Conservation (phyloP, 1,140 invertebrate species). For the Drosophila sproati region DNA sequence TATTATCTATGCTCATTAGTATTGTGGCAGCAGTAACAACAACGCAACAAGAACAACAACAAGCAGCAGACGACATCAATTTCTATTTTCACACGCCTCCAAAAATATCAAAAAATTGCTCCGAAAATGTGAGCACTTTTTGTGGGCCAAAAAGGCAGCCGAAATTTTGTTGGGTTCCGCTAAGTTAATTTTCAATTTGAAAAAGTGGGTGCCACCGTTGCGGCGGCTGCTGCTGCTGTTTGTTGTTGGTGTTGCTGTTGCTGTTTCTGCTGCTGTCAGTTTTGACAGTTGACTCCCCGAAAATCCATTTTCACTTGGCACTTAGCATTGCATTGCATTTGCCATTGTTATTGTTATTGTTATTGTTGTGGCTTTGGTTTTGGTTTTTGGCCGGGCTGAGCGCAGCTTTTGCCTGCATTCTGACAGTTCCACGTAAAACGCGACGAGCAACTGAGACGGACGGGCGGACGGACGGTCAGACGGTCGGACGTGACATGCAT, state of each 20-base stretch:
- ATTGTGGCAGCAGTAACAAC: conserved; percentile 10
- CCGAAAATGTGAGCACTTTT: conserved; percentile 43
- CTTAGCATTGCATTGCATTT: conserved; percentile 60
- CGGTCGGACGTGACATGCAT: conserved; percentile 74
- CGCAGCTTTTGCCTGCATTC: conserved; percentile 72
- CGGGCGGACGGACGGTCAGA: not conserved
- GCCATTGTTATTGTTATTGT: conserved; percentile 61
- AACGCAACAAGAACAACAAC: conserved; percentile 11
- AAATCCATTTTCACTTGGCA: conserved; percentile 79
- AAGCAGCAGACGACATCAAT: conserved; percentile 55
- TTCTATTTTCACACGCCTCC: conserved; percentile 69
- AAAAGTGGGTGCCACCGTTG: conserved; percentile 68
- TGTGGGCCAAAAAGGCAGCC: conserved; percentile 25
- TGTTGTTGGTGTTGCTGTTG: conserved; percentile 26
- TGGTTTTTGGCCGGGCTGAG: conserved; percentile 23
- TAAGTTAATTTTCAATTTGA: conserved; percentile 83
- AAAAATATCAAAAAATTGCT: conserved; percentile 41
- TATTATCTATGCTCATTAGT: conserved; percentile 77
- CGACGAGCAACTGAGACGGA: conserved; percentile 37
- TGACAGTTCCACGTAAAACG: conserved; percentile 82
- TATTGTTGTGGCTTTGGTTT: conserved; percentile 31
- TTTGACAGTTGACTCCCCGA: conserved; percentile 81
- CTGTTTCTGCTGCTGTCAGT: conserved; percentile 65
- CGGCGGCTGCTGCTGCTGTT: conserved; percentile 8
- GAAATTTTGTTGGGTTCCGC: conserved; percentile 73